Conservation (phyloP, 2,113 vertebrate species). For the Madoqua kirkii region DNA sequence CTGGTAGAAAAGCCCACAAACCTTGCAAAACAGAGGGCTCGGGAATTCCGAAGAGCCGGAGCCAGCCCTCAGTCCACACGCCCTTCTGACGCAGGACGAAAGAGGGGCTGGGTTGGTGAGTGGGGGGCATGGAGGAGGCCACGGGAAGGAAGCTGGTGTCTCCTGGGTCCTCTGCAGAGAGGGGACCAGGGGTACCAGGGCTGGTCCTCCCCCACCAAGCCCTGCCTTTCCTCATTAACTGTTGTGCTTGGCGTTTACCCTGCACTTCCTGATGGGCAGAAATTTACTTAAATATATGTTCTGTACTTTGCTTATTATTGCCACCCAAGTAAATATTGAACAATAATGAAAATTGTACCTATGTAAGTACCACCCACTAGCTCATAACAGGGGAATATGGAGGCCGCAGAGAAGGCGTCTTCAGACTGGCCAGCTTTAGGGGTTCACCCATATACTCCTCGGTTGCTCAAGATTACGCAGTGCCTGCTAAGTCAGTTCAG, state of each 20-base stretch:
- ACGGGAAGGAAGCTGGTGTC: rapidly evolving
- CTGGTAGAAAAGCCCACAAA: not conserved
- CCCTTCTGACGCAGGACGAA: not conserved
- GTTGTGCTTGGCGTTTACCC: not conserved
- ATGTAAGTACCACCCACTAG: not conserved
- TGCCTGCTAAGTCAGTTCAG: not conserved
- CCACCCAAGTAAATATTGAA: not conserved
- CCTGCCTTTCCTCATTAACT: not conserved
- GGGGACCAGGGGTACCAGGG: rapidly evolving
- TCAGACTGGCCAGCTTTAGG: not conserved
- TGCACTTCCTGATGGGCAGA: not conserved
- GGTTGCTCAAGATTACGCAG: not conserved
- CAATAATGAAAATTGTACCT: not conserved
- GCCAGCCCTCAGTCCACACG: not conserved
- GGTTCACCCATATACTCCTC: not conserved
- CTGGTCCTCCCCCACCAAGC: not conserved
- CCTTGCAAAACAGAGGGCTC: conserved; percentile 9
- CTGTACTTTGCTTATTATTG: not conserved
- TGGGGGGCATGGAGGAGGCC: rapidly evolving
- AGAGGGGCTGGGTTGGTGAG: not conserved
- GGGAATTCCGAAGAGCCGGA: not conserved
- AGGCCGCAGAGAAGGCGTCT: not conserved
- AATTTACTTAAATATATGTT: not conserved
- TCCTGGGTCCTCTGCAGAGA: not conserved
- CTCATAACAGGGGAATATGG: not conserved